Base-by-base conservation (phyloP, 2,113 vertebrate genomes). In the Dissostichus mawsoni region DNA sequence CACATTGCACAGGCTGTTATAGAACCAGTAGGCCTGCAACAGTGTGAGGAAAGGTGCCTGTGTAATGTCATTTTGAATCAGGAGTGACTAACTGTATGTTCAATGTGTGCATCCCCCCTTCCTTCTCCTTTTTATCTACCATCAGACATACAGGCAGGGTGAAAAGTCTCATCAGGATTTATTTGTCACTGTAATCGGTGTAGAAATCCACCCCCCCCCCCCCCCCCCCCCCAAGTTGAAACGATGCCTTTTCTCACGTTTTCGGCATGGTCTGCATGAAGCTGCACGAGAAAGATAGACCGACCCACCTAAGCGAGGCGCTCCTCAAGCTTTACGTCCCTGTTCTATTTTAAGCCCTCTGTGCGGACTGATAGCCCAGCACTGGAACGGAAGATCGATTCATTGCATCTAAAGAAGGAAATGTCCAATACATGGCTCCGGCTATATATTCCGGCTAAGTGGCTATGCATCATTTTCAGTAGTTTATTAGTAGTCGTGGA, bases 331-430 rank as follows among this genome's bases (percentile, higher is more conserved):
- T 82, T 80, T 90, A 89, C 80, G 74, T 88, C 78, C 82, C 83
- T 79, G 87, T 88, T 90, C 93, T 94, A 94, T 94, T 94, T 93
- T 93, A 93, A 92, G 92, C 90, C 51, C 79, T 72, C 82, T 51
- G 85, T 61, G 78, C 59, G 74, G 89, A 92, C 90, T 83, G 86
- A 92, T 89, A 88, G 88, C 90, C 78, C 89, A 58, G 91, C 89
- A 63, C 87, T 88, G 88, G 89, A 91, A 89, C 81, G 55, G 80
- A 82, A 84, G 79, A 93, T 93, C 90, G 84, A 93, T 93, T 90
- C 89, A 89, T 88, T 84, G 91, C 90, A 91, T 93, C 92, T 92
- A 93, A 93, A 94, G 91, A 92, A 91, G 90, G 93, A 93, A 93
- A 84, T 81, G 86, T 90, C 86, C 90, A 82, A 88, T 89, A 86